Conservation (phyloP, 53 echinoderm and acorn worm genomes). For the Pentamera pediparva region DNA sequence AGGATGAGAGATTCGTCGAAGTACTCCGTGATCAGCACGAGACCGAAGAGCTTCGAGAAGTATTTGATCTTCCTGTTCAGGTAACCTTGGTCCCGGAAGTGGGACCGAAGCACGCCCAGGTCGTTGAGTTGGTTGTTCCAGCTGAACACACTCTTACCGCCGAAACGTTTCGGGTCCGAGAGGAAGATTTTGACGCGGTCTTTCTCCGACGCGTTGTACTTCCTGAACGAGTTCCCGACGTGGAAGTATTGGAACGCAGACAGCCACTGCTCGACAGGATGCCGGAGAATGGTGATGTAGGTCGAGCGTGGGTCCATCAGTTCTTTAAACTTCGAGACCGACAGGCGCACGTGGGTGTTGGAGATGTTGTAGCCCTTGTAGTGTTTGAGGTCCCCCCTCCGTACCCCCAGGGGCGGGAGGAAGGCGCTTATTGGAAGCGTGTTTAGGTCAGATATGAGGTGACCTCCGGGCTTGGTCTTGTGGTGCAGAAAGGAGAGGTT, state of each 20-base stretch:
- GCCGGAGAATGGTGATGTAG: conserved; percentile 50
- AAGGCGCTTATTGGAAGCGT: conserved; percentile 12
- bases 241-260: conserved; percentile 54
- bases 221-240: conserved; percentile 10
- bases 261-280: conserved; percentile 47
- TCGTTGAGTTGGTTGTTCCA: conserved; percentile 57
- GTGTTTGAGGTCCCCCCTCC: conserved; percentile 6
- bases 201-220: background rate
- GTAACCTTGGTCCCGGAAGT: conserved; percentile 10
- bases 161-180: conserved; percentile 24
- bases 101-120: conserved; percentile 39
- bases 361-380: conserved; percentile 48
- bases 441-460: conserved; percentile 14
- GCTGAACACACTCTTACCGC: conserved; percentile 30
- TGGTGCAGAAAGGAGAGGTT: conserved; percentile 42
- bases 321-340: conserved; percentile 13
- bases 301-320: conserved; percentile 47
- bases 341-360: conserved; percentile 37
- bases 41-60: conserved; percentile 32
- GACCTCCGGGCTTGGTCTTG: conserved; percentile 28
- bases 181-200: conserved; percentile 35
- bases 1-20: conserved; percentile 57
- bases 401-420: conserved; percentile 46
- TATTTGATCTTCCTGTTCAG: conserved; percentile 31
- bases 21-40: conserved; percentile 61